A percentile compares a stretch with the other conserved stretches of the same genome.
phyloP scores from a whole-genome alignment of 53 echinoderm and acorn worm species.

The Arbacia lixula region DNA sequence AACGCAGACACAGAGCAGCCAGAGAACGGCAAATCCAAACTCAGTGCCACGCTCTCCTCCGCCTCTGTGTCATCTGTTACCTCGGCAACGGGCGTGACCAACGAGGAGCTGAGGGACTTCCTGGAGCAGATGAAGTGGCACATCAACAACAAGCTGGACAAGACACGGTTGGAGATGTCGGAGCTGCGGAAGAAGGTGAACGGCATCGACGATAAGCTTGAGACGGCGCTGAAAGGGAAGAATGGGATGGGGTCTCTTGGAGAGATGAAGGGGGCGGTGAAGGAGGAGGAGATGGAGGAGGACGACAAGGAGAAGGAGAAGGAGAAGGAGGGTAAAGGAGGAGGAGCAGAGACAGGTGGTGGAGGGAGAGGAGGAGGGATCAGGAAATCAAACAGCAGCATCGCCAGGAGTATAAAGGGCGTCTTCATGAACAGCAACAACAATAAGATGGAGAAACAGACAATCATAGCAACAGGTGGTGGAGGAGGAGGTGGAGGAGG shows the following conservation, averaged over 20 bases:
- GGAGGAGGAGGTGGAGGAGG: not conserved
- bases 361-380: conserved; percentile 7
- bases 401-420: conserved; percentile 33
- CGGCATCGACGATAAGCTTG: conserved; percentile 31
- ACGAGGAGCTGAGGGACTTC: conserved; percentile 41
- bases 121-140: conserved; percentile 58
- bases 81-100: conserved; percentile 8
- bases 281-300: not conserved
- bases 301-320: not conserved
- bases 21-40: not conserved
- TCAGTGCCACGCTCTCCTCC: conserved; percentile 12
- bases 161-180: conserved; percentile 34
- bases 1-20: not conserved
- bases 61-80: conserved; percentile 8
- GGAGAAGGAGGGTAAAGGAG: not conserved
- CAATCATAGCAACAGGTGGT: not conserved
- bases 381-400: not conserved
- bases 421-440: conserved; percentile 54
- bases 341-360: conserved; percentile 5
- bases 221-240: not conserved
- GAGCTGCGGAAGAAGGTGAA: conserved; percentile 34
- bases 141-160: conserved; percentile 53
- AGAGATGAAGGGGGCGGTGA: not conserved
- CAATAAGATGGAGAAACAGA: conserved; percentile 22
- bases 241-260: not conserved